phyloP scores from a whole-genome alignment of 2,888 invertebrate species.

The Diarsia dahlii region DNA sequence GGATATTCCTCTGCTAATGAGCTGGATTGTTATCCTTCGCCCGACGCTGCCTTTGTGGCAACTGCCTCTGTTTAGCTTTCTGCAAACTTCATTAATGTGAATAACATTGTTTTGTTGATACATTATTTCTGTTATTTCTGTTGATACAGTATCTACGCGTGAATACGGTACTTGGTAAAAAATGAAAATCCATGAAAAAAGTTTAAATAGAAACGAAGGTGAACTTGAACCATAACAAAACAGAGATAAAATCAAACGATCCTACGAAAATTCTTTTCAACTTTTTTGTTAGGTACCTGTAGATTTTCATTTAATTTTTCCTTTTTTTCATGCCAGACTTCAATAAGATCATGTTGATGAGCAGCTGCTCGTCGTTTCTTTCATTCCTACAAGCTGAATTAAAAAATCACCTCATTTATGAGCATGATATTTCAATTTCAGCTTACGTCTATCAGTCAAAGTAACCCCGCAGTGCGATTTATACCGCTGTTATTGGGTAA shows the following conservation, averaged over 20 bases:
- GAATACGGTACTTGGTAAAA: neutral
- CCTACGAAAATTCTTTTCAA: neutral
- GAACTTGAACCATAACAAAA: neutral
- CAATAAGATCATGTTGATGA: constrained; percentile 6
- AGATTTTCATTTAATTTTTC: neutral
- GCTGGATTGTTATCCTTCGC: constrained; percentile 80
- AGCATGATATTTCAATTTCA: constrained; percentile 74
- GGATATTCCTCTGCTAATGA: constrained; percentile 83
- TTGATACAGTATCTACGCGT: neutral
- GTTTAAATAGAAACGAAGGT: neutral
- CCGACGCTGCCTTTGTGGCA: constrained; percentile 76
- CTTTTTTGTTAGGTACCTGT: neutral
- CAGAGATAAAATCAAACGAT: neutral
- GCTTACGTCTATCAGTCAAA: constrained; percentile 71
- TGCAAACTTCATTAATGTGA: constrained; percentile 75
- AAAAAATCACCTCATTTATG: constrained; percentile 61
- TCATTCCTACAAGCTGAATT: constrained; percentile 45
- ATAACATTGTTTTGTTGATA: constrained; percentile 57
- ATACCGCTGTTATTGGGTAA: constrained; percentile 79
- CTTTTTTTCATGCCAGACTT: neutral
- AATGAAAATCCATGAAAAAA: neutral
- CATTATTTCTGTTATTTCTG: constrained; percentile 8
- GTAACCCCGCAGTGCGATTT: constrained; percentile 73
- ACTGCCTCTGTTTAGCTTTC: constrained; percentile 75
- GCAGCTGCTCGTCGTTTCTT: constrained; percentile 40